Evolutionary conservation across 2,888 invertebrate genomes (phyloP).

Genomic region (Smittia aterrima): DNA sequence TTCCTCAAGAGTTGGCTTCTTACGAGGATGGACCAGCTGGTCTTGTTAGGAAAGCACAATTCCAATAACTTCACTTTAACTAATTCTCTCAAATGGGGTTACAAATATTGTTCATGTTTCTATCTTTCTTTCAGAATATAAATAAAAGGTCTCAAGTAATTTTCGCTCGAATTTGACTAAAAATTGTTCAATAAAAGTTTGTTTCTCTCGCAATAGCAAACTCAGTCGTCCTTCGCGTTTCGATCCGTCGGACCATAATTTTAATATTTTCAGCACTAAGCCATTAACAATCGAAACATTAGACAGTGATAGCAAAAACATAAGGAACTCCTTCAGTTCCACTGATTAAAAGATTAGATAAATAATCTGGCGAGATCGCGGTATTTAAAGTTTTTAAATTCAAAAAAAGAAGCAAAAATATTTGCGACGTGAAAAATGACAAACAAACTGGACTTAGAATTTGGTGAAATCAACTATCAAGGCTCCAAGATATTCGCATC

Average conservation of each 20-base stretch:
- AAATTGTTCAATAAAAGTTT: neutral
- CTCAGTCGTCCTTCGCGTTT: too few relatives aligned
- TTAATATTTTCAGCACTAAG: neutral
- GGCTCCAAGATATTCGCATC: conserved; percentile 70
- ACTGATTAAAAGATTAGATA: neutral
- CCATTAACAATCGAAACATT: neutral
- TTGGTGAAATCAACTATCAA: conserved; percentile 59
- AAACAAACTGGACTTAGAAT: conserved; percentile 19
- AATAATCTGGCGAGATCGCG: neutral
- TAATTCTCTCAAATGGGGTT: neutral
- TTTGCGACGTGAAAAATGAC: conserved; percentile 13
- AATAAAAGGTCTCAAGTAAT: neutral
- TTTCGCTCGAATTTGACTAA: neutral
- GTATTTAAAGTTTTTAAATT: neutral
- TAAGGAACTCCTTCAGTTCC: conserved; percentile 1
- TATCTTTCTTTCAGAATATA: neutral
- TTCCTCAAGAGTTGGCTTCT: conserved; percentile 84
- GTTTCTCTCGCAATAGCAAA: too few relatives aligned
- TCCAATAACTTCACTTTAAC: neutral
- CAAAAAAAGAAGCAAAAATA: neutral
- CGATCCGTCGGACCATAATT: neutral
- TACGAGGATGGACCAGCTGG: conserved; percentile 34
- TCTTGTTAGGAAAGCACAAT: neutral
- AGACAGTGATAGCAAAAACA: neutral
- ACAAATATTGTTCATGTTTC: neutral